A percentile compares a stretch with the other conserved stretches of the same genome.
Conservation (phyloP, 2,888 invertebrate species). For the Neuroscelio doddi region DNA sequence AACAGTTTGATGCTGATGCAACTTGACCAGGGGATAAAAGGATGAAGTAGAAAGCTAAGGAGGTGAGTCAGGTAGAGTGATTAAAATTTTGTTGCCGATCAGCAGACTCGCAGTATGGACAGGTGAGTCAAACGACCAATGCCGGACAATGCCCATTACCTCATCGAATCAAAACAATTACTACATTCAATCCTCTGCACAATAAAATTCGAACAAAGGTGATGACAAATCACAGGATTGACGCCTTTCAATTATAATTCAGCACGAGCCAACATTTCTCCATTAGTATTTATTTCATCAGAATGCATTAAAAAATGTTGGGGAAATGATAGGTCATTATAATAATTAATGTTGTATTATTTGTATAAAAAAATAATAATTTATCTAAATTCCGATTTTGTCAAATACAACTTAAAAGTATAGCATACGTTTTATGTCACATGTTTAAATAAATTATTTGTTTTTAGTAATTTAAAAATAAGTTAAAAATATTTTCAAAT, state of each 20-base stretch:
- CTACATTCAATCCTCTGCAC: constrained; percentile 11
- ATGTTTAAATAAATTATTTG: too few relatives aligned
- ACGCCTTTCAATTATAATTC: constrained; percentile 34
- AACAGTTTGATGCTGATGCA: constrained; percentile 1
- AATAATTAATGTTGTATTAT: too few relatives aligned
- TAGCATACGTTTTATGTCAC: too few relatives aligned
- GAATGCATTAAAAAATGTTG: too few relatives aligned
- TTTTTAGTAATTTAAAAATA: too few relatives aligned
- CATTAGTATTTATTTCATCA: too few relatives aligned
- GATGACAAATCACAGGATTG: constrained; percentile 11
- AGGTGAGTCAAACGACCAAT: constrained; percentile 21
- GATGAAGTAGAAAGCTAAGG: constrained; percentile 7
- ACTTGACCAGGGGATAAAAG: constrained; percentile 8
- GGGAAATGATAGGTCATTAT: too few relatives aligned
- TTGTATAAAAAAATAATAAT: too few relatives aligned
- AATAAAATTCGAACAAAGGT: constrained; percentile 24
- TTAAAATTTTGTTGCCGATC: constrained; percentile 19
- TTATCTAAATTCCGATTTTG: too few relatives aligned
- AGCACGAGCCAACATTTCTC: constrained; percentile 36
- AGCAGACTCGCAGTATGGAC: constrained; percentile 19
- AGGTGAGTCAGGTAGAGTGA: constrained; percentile 31
- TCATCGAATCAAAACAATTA: constrained; percentile 26
- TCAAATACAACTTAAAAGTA: too few relatives aligned
- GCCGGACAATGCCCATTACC: constrained; percentile 11
- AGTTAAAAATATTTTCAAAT: too few relatives aligned